Conservation (phyloP, 2,888 invertebrate species). For the Sthenelais limicola region DNA sequence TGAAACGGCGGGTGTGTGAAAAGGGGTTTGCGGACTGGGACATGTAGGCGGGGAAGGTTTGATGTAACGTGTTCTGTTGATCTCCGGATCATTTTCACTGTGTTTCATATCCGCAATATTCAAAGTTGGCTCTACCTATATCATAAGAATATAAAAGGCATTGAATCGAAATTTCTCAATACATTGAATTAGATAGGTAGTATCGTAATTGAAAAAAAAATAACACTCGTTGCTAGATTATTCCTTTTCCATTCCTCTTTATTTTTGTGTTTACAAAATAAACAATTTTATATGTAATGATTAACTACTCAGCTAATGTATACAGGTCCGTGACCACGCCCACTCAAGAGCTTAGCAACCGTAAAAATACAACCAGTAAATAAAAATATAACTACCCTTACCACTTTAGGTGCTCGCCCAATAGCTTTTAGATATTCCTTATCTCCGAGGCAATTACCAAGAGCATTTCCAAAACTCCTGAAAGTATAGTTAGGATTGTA, state of each 20-base stretch:
- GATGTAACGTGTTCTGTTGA: constrained; percentile 54
- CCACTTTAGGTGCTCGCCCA: constrained; percentile 64
- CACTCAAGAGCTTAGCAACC: too few relatives aligned
- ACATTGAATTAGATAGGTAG: too few relatives aligned
- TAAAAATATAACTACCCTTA: constrained; percentile 51
- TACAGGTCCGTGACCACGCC: too few relatives aligned
- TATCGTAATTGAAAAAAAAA: too few relatives aligned
- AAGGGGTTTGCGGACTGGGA: background rate
- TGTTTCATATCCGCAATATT: constrained; percentile 61
- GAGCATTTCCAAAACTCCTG: constrained; percentile 72
- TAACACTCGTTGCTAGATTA: too few relatives aligned
- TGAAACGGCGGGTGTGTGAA: background rate
- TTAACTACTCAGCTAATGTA: too few relatives aligned
- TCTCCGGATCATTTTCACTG: constrained; percentile 52
- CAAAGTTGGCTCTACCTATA: constrained; percentile 56
- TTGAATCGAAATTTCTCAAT: too few relatives aligned
- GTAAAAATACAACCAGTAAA: too few relatives aligned
- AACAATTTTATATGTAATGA: too few relatives aligned
- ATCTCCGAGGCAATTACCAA: constrained; percentile 72
- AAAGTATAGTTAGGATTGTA: too few relatives aligned
- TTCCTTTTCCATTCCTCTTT: too few relatives aligned
- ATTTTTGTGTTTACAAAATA: too few relatives aligned
- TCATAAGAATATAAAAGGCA: background rate
- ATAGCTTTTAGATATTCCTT: constrained; percentile 70
- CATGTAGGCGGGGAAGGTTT: background rate